A percentile compares a stretch with the other conserved stretches of the same genome.
Evolutionary conservation across 92 coral and sea anemone species (phyloP).

Genomic region (Epizoanthus rinbou): DNA sequence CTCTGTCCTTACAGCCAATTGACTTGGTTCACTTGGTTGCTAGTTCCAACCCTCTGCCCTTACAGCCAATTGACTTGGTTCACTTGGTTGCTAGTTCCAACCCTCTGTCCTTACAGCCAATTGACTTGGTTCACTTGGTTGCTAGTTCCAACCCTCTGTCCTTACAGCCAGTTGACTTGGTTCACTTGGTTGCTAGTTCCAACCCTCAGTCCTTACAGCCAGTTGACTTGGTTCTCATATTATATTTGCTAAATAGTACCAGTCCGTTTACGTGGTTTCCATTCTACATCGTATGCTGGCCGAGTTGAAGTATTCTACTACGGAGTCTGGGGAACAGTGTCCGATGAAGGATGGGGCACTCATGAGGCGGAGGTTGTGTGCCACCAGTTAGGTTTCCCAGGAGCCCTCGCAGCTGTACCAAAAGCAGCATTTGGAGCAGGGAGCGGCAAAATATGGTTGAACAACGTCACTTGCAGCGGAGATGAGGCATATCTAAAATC

Average conservation of each 20-base stretch:
- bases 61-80: too few species aligned
- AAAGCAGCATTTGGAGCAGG: slow-evolving; percentile 19
- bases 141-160: too few species aligned
- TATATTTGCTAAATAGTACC: not conserved
- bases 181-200: not conserved
- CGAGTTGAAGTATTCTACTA: slow-evolving; percentile 21
- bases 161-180: not conserved
- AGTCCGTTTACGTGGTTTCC: slow-evolving; percentile 16
- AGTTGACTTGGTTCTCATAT: not conserved
- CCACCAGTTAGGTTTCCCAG: slow-evolving; percentile 20
- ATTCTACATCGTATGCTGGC: slow-evolving; percentile 29
- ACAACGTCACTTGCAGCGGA: not conserved
- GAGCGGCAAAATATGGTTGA: slow-evolving; percentile 16
- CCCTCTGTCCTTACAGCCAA: too few species aligned
- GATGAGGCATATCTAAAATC: not conserved
- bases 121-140: too few species aligned
- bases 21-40: too few species aligned
- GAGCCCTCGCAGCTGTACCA: not conserved
- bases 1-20: too few species aligned
- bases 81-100: too few species aligned
- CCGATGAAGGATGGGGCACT: slow-evolving; percentile 6
- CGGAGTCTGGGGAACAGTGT: slow-evolving; percentile 22
- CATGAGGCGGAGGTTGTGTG: slow-evolving; percentile 16
- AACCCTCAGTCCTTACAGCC: too few species aligned
- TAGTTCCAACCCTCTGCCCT: too few species aligned